These are phyloP conservation scores for Philopotamus ludificatus DNA, from an alignment of 1,140 invertebrate genomes.

Conservation along the genomic window DNA sequence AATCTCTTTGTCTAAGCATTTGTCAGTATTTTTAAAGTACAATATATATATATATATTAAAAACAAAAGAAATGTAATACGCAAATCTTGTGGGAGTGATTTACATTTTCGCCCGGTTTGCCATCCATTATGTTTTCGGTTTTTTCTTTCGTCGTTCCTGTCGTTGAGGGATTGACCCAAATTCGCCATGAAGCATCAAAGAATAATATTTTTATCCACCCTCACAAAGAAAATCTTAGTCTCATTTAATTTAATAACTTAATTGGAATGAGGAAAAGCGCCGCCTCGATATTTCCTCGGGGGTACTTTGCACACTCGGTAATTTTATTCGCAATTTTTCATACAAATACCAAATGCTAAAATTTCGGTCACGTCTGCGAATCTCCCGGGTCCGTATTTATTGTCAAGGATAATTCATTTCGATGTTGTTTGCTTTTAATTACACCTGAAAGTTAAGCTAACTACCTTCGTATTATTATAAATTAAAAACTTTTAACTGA, in stretches of 20 bases:
- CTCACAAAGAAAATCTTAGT: constrained; percentile 4
- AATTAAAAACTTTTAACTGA: too few species aligned
- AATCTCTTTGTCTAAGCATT: too few species aligned
- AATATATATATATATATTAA: not conserved
- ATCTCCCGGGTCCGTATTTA: too few species aligned
- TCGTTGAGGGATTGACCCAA: constrained; percentile 16
- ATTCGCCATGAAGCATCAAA: not conserved
- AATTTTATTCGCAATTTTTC: too few species aligned
- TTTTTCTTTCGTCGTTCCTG: not conserved
- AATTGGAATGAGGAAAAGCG: constrained; percentile 1
- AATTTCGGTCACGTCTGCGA: too few species aligned
- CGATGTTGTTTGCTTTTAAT: too few species aligned
- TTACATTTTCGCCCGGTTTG: not conserved
- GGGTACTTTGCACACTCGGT: too few species aligned
- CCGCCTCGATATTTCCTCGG: not conserved
- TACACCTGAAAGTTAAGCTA: too few species aligned
- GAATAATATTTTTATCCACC: constrained; percentile 15
- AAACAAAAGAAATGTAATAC: not conserved
- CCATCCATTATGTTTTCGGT: constrained; percentile 12
- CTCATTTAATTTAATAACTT: constrained; percentile 26
- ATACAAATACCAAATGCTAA: too few species aligned
- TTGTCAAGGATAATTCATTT: too few species aligned
- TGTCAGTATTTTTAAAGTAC: not conserved
- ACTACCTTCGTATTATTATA: too few species aligned
- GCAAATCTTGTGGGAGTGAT: not conserved